These are phyloP conservation scores for Daubentonia madagascariensis DNA, from an alignment of 2,113 vertebrate genomes.

Conservation along the genomic window DNA sequence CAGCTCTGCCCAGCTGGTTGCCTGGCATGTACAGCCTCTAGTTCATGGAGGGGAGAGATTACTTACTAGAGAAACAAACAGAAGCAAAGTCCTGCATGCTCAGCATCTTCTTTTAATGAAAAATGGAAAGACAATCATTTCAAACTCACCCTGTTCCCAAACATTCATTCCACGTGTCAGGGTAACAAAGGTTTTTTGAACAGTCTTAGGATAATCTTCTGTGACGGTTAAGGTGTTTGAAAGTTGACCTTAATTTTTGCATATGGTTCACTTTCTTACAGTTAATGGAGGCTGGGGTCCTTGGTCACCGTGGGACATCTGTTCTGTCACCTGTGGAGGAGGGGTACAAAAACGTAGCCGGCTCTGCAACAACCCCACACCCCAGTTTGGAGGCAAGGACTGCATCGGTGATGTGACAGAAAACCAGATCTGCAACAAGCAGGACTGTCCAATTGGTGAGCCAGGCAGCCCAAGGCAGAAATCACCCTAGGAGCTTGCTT, in stretches of 20 bases:
- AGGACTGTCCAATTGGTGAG: conserved; percentile 89
- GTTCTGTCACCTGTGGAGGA: conserved; percentile 94
- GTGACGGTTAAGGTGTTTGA: neutral
- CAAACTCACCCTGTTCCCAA: neutral
- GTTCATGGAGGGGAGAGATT: neutral
- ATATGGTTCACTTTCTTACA: conserved; percentile 71
- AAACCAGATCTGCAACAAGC: conserved; percentile 92
- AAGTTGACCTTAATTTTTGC: neutral
- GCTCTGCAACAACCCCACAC: conserved; percentile 93
- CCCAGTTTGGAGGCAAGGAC: conserved; percentile 93
- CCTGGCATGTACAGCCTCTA: neutral
- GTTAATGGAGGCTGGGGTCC: conserved; percentile 97
- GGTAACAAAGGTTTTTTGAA: neutral
- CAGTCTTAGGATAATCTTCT: neutral
- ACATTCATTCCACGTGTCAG: neutral
- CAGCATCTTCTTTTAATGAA: conserved; percentile 47
- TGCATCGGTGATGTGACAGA: conserved; percentile 88
- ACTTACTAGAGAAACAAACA: conserved; percentile 46
- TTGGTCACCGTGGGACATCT: conserved; percentile 96
- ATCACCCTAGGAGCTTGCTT: neutral
- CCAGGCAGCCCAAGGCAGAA: neutral
- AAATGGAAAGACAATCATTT: conserved; percentile 10
- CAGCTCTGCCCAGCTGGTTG: neutral
- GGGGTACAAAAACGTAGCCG: conserved; percentile 92
- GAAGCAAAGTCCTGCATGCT: neutral